These are phyloP conservation scores for Quiscalus mexicanus DNA, from an alignment of 2,113 vertebrate genomes.

Conservation along the genomic window DNA sequence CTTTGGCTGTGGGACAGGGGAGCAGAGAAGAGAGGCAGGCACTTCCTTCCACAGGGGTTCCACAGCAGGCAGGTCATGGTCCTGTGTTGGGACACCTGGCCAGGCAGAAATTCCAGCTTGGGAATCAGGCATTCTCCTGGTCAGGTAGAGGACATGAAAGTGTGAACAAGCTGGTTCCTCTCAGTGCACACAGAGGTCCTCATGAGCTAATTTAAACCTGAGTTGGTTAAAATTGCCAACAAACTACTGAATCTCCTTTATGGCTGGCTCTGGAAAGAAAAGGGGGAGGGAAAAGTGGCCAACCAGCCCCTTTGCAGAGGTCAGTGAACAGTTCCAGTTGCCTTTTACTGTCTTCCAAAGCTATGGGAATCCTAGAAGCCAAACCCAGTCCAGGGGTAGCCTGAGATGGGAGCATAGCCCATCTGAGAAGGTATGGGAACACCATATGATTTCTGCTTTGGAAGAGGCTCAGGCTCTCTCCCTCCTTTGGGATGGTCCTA, in stretches of 20 bases:
- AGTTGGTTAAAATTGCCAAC: not conserved
- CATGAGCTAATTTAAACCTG: not conserved
- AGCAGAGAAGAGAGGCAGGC: not conserved
- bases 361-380: not conserved
- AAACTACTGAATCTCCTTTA: not conserved
- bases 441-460: accelerated
- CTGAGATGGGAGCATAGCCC: not conserved
- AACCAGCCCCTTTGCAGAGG: not conserved
- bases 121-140: not conserved
- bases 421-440: not conserved
- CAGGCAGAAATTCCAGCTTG: not conserved
- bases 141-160: not conserved
- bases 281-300: not conserved
- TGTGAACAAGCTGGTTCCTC: not conserved
- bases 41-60: not conserved
- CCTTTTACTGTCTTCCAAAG: not conserved
- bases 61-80: not conserved
- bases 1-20: not conserved
- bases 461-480: not conserved
- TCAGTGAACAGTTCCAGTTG: not conserved
- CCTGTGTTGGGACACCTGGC: not conserved
- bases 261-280: not conserved
- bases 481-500: not conserved
- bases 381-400: not conserved
- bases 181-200: not conserved